Conservation (phyloP, 2,113 vertebrate species). For the Esox niger region DNA sequence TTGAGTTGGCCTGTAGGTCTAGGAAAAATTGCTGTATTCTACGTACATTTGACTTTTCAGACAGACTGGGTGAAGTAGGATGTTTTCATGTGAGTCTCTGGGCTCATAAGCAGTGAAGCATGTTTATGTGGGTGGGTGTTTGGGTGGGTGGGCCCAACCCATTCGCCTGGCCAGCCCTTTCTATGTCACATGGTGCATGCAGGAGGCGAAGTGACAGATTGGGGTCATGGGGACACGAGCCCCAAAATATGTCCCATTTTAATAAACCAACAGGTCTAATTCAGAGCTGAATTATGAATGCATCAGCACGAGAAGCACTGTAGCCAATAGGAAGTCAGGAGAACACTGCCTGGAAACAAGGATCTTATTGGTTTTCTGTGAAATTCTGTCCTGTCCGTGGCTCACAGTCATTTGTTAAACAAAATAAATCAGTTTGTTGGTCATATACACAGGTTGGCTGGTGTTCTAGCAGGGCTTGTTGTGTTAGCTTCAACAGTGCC, state of each 20-base stretch:
- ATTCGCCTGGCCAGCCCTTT: neutral
- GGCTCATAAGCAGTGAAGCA: neutral
- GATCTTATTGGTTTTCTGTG: too few species aligned
- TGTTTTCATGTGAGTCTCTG: neutral
- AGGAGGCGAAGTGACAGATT: conserved; percentile 16
- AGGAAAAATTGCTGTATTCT: too few species aligned
- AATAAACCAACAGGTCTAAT: conserved; percentile 16
- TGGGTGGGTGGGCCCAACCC: neutral
- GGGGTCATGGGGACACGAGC: conserved; percentile 6
- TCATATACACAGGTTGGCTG: too few species aligned
- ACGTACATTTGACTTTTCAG: too few species aligned
- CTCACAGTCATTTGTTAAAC: too few species aligned
- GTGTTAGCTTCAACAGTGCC: too few species aligned
- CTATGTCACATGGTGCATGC: conserved; percentile 4
- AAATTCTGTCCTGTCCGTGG: too few species aligned
- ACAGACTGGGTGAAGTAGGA: neutral
- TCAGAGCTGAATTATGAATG: conserved; percentile 16
- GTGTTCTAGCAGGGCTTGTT: too few species aligned
- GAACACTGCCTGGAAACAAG: neutral
- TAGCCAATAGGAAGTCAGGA: neutral
- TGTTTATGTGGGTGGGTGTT: conserved; percentile 2
- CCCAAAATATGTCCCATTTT: conserved; percentile 7
- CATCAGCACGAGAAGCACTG: neutral
- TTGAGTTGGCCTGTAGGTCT: too few species aligned
- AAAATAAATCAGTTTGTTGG: too few species aligned